Percentiles rank a stretch among this genome's conserved stretches.
These are phyloP conservation scores for Oceanodroma leucorhoa DNA, from an alignment of 2,797 vertebrate genomes.

Conservation along the genomic window DNA sequence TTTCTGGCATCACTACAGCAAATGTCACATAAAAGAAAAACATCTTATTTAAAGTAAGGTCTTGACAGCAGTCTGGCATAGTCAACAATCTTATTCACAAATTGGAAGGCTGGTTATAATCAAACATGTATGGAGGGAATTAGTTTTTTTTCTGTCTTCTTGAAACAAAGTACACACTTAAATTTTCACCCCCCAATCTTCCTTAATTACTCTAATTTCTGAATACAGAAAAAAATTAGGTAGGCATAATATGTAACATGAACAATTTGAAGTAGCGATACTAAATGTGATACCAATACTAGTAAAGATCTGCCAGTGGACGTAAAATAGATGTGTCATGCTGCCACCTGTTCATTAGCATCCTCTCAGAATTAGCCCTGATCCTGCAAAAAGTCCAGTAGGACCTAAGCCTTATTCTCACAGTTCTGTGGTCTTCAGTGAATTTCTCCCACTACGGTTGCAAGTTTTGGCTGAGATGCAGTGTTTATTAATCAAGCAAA, in stretches of 20 bases:
- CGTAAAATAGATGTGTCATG: background rate
- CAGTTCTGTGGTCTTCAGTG: background rate
- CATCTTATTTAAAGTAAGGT: conserved; percentile 66
- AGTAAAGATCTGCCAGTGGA: background rate
- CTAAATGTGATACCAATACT: background rate
- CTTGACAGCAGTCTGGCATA: conserved; percentile 71
- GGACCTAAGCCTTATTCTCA: background rate
- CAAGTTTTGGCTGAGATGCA: background rate
- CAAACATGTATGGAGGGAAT: conserved; percentile 35
- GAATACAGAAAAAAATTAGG: background rate
- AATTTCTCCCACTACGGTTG: background rate
- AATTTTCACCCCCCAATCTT: background rate
- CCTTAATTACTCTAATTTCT: conserved; percentile 8
- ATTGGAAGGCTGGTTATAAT: conserved; percentile 61
- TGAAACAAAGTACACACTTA: conserved; percentile 57
- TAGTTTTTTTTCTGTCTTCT: background rate
- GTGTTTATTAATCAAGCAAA: background rate
- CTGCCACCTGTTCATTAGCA: background rate
- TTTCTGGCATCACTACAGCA: conserved; percentile 68
- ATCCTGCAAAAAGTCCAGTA: background rate
- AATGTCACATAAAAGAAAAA: conserved; percentile 72
- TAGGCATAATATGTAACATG: background rate
- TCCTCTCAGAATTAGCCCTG: background rate
- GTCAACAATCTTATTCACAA: conserved; percentile 50
- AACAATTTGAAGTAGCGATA: background rate